Evolutionary conservation across 2,113 vertebrate genomes (phyloP).

Genomic region (Coracopsis vasa): DNA sequence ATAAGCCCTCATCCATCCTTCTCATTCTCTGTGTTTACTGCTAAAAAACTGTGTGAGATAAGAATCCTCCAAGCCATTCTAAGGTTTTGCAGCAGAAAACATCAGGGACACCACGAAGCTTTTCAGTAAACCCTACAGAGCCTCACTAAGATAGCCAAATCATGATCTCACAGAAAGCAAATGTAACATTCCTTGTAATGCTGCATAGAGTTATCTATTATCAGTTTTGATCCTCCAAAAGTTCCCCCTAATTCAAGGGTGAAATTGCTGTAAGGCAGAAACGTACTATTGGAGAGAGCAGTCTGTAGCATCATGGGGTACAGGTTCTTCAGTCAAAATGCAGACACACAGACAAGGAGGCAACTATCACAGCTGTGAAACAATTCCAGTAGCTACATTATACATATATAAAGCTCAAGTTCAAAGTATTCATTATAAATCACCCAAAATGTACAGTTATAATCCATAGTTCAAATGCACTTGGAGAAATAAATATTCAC

Average conservation of each 20-base stretch:
- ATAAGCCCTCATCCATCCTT: neutral
- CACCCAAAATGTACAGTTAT: neutral
- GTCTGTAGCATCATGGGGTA: neutral
- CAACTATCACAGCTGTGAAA: neutral
- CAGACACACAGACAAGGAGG: neutral
- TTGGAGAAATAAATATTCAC: neutral
- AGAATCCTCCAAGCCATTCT: neutral
- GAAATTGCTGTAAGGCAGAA: neutral
- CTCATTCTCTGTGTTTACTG: neutral
- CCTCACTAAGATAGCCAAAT: neutral
- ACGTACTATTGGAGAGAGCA: fast-evolving
- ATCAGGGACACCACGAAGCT: neutral
- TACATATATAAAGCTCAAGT: neutral
- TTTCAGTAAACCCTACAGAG: neutral
- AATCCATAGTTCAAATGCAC: neutral
- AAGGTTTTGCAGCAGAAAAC: neutral
- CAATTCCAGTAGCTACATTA: neutral
- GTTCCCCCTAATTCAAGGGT: neutral
- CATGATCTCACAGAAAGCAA: neutral
- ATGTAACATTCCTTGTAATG: neutral
- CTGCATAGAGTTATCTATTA: fast-evolving
- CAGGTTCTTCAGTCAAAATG: neutral
- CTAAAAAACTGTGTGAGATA: neutral
- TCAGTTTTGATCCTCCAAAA: neutral
- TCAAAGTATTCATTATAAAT: neutral